Percentiles rank a stretch among this genome's conserved stretches.
Conservation (phyloP, 2,113 vertebrate genomes). For the Melanerpes formicivorus region DNA sequence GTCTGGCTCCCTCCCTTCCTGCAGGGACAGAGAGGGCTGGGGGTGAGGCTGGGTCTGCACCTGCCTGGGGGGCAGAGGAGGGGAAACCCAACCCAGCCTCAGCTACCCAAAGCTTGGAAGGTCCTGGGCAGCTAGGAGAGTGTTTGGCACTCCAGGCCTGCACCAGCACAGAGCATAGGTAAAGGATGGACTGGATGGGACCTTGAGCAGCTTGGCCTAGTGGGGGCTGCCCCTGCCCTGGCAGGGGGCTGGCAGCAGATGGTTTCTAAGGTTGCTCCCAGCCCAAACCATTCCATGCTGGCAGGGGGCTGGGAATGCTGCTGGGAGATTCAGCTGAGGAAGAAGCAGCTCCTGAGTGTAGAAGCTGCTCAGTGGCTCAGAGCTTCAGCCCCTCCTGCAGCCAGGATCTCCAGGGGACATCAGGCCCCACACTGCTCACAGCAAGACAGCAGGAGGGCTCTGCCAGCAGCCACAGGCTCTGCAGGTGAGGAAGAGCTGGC, state of each 20-base stretch:
- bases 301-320: background rate
- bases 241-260: too few relatives aligned
- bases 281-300: background rate
- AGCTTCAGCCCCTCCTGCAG: background rate
- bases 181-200: background rate
- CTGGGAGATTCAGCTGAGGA: background rate
- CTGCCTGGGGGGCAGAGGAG: background rate
- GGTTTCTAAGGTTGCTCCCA: too few relatives aligned
- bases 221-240: too few relatives aligned
- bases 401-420: background rate
- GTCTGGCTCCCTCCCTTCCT: conserved; percentile 97
- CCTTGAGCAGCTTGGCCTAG: too few relatives aligned
- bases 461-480: background rate
- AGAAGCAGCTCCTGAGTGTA: background rate
- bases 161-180: background rate
- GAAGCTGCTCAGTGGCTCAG: background rate
- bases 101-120: too few relatives aligned
- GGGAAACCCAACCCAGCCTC: background rate
- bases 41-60: conserved; percentile 38
- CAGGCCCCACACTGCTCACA: background rate
- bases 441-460: background rate
- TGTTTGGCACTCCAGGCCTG: background rate
- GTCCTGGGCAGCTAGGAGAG: background rate
- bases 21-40: background rate
- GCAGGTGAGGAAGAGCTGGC: background rate